Evolutionary conservation across 2,797 vertebrate species (phyloP).

Genomic region (Alcedo quadribrachys): DNA sequence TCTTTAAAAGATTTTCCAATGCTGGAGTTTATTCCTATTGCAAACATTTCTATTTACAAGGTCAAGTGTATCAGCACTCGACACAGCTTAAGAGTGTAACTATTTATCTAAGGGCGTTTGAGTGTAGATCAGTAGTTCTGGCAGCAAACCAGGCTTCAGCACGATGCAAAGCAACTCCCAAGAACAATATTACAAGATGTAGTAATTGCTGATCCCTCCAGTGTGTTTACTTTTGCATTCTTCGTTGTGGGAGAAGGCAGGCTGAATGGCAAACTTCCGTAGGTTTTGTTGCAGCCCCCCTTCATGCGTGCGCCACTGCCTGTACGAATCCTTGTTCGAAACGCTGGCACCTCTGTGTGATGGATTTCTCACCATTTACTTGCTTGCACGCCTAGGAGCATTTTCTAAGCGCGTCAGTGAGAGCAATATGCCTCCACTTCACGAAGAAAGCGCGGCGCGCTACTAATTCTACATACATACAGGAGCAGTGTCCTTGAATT

Average conservation of each 20-base stretch:
- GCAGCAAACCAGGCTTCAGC: constrained; percentile 80
- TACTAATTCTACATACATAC: not conserved
- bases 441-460: not conserved
- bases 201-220: constrained; percentile 75
- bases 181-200: constrained; percentile 77
- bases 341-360: not conserved
- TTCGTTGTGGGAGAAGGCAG: constrained; percentile 22
- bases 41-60: constrained; percentile 90
- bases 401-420: not conserved
- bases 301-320: not conserved
- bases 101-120: constrained; percentile 86
- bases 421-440: not conserved
- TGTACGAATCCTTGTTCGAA: not conserved
- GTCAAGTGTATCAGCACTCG: constrained; percentile 88
- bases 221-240: constrained; percentile 74
- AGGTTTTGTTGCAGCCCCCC: not conserved
- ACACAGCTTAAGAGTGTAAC: constrained; percentile 85
- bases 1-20: constrained; percentile 90
- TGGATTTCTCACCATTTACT: not conserved
- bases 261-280: not conserved
- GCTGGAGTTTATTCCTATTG: constrained; percentile 85
- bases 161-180: constrained; percentile 73
- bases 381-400: not conserved
- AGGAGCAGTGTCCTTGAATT: not conserved
- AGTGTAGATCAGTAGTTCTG: constrained; percentile 86